A percentile compares a stretch with the other conserved stretches of the same genome.
Conservation (phyloP, 2,113 vertebrate genomes). For the Odocoileus hemionus region DNA sequence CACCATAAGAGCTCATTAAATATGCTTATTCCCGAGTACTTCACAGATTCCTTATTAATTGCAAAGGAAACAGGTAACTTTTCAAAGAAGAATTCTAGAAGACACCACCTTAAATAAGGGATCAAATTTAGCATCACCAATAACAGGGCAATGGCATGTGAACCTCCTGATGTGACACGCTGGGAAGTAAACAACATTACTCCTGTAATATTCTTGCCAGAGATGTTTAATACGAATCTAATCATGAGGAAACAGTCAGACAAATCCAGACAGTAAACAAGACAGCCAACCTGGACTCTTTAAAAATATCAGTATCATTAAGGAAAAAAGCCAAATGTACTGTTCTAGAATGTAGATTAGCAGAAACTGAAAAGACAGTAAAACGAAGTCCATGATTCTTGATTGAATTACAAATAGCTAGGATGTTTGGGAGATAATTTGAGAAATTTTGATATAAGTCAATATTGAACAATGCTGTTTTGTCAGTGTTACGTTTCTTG, state of each 20-base stretch:
- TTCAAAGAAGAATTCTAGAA: constrained; percentile 21
- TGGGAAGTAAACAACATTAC: not conserved
- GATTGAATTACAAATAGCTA: constrained; percentile 13
- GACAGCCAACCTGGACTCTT: not conserved
- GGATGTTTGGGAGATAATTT: not conserved
- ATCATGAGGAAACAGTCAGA: constrained; percentile 9
- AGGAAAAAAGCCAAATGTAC: constrained; percentile 15
- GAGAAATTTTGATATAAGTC: not conserved
- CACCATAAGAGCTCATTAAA: not conserved
- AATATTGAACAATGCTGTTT: not conserved
- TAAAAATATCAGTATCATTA: not conserved
- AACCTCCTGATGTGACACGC: not conserved
- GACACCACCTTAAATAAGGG: not conserved
- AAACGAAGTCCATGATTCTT: constrained; percentile 24
- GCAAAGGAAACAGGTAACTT: constrained; percentile 33
- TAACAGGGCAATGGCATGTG: not conserved
- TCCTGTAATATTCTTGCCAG: not conserved
- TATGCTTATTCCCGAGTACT: not conserved
- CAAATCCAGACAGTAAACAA: not conserved
- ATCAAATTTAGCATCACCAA: constrained; percentile 23
- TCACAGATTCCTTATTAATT: not conserved
- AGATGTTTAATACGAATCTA: constrained; percentile 15
- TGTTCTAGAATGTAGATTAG: not conserved
- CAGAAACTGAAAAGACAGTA: not conserved
- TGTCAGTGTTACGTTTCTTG: constrained; percentile 27